Evolutionary conservation across 2,888 invertebrate species (phyloP).

Genomic region (Coleophora flavipennella): DNA sequence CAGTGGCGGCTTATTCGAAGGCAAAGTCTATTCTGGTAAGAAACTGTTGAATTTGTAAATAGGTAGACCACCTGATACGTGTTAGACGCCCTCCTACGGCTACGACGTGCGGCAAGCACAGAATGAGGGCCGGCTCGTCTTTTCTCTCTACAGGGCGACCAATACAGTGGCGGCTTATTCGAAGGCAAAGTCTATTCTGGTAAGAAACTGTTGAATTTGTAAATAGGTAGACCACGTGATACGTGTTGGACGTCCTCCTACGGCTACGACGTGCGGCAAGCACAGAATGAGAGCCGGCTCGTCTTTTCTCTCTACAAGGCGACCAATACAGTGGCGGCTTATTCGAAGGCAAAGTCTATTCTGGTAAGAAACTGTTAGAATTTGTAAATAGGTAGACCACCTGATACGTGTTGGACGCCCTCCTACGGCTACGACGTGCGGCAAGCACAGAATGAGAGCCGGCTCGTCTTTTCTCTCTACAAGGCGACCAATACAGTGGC

Average conservation of each 20-base stretch:
- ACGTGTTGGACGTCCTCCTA: no score
- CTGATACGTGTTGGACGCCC: no score
- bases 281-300: conserved; percentile 79
- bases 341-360: conserved; percentile 82
- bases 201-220: no score
- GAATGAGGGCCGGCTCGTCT: conserved; percentile 79
- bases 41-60: no score
- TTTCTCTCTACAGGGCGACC: conserved; percentile 83
- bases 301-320: conserved; percentile 83
- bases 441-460: conserved; percentile 76
- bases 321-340: conserved; percentile 86
- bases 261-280: conserved; percentile 77
- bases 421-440: conserved; percentile 84
- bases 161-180: conserved; percentile 85
- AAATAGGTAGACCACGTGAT: no score
- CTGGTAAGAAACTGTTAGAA: conserved; percentile 76
- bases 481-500: conserved; percentile 85
- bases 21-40: conserved; percentile 80
- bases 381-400: no score
- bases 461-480: conserved; percentile 80
- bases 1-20: conserved; percentile 84
- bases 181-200: conserved; percentile 82
- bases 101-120: conserved; percentile 77
- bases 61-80: no score
- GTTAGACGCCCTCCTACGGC: conserved; percentile 85